A percentile compares a stretch with the other conserved stretches of the same genome.
These are phyloP conservation scores for Thyatira batis DNA, from an alignment of 2,888 invertebrate genomes.

Conservation along the genomic window DNA sequence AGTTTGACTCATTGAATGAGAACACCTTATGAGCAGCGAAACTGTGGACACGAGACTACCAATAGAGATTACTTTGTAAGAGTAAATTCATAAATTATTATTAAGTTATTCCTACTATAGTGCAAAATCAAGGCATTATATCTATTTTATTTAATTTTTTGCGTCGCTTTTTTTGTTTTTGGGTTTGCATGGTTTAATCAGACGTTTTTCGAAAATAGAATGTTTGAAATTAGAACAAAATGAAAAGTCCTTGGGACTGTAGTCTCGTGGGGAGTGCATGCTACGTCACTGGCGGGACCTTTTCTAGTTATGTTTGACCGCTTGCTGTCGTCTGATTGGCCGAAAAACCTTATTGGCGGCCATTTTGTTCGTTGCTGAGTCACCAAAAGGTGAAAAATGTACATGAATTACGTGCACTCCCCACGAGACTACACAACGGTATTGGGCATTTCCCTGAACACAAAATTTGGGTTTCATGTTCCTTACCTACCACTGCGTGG, in stretches of 20 bases:
- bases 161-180: background rate
- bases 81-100: slow-evolving; percentile 75
- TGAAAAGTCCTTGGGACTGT: slow-evolving; percentile 78
- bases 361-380: slow-evolving; percentile 85
- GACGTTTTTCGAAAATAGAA: slow-evolving; percentile 39
- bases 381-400: slow-evolving; percentile 85
- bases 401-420: slow-evolving; percentile 81
- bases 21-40: slow-evolving; percentile 34
- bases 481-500: slow-evolving; percentile 63
- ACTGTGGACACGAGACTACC: slow-evolving; percentile 67
- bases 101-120: slow-evolving; percentile 42
- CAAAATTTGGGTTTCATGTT: slow-evolving; percentile 81
- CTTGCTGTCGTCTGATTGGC: slow-evolving; percentile 68
- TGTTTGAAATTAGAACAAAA: slow-evolving; percentile 62
- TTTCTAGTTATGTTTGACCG: slow-evolving; percentile 69
- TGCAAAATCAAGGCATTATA: slow-evolving; percentile 1
- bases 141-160: background rate
- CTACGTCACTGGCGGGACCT: slow-evolving; percentile 73
- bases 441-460: slow-evolving; percentile 82
- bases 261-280: slow-evolving; percentile 77
- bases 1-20: slow-evolving; percentile 12
- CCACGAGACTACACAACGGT: slow-evolving; percentile 83
- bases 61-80: slow-evolving; percentile 75
- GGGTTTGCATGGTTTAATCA: background rate
- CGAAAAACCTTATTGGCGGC: slow-evolving; percentile 82